Base-by-base conservation (phyloP, 1,140 invertebrate species). In the Pseudoatta argentina region DNA sequence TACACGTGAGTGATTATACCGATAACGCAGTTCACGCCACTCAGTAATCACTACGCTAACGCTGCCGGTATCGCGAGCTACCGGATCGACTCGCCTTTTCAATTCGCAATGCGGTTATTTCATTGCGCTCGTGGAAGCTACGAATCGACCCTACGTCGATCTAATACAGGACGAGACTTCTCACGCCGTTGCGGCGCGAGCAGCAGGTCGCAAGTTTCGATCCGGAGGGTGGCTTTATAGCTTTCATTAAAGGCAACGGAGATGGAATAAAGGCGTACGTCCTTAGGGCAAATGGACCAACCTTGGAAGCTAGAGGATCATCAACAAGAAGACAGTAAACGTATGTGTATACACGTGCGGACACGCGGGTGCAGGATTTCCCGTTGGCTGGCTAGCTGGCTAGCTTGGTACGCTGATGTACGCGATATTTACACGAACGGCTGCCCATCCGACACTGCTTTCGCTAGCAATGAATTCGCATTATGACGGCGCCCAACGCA, bases 401-500 rank as follows among this genome's bases (percentile, higher is more conserved):
- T 30, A 30, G 27, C 69, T 61, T 63, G 79, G 76, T 6, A 21
- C 7, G 34, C 53, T 57, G 53, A 57, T 69, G 83, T 89, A 82
- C 85, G 69, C 87, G 87, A 91, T 93, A 91, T 93, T 93, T 94
- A 93, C 92, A 93, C 91, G 90, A 92, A 87, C 89, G 89, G 89
- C 88, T 91, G 86, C 57, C 86, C 77, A 39, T 7, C 57, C 85
- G 88, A 88, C 81, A 91, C 79, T 86, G 92, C 85, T 86, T 75
- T 87, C 73, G 27, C 24, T 48, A 86, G 81, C 92, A 77, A 94
- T 94, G 94, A 93, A 93, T 93, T 86, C 91, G 89, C 87, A 92
- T 94, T 94, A 94, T 90, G 91, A 89, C 87, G 90, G 82, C 88
- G 89, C 91, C 90, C 87, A 91, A 92, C 91, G 91, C 92, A 92